phyloP scores from a whole-genome alignment of 2,113 vertebrate genomes.

The Grus americana region DNA sequence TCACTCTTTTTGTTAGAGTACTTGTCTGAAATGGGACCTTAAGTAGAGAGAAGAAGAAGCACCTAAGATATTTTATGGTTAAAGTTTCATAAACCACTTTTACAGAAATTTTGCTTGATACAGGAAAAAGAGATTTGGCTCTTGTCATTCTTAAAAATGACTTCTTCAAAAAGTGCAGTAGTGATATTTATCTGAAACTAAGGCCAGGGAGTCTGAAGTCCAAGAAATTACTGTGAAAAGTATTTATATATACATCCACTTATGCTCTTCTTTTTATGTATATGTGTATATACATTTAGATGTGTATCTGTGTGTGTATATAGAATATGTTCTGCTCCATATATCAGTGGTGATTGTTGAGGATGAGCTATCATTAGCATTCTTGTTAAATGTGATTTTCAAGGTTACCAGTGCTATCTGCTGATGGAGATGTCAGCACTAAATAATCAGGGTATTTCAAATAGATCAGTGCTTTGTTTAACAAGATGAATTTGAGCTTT shows the following conservation, averaged over 20 bases:
- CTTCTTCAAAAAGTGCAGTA: not conserved
- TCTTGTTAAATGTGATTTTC: not conserved
- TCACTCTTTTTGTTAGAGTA: not conserved
- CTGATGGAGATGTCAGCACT: not conserved
- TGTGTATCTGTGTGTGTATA: not conserved
- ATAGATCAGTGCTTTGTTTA: not conserved
- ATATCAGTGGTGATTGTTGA: not conserved
- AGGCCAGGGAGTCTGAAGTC: not conserved
- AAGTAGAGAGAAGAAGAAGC: not conserved
- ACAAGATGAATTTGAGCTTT: not conserved
- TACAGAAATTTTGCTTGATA: not conserved
- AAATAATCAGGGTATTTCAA: not conserved
- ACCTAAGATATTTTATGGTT: not conserved
- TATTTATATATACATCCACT: not conserved
- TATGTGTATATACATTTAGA: not conserved
- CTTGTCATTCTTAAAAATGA: not conserved
- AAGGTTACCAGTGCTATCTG: not conserved
- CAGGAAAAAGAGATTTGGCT: not conserved
- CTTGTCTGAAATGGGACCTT: not conserved
- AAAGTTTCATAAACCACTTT: not conserved
- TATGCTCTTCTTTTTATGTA: not conserved
- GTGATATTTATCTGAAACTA: not conserved
- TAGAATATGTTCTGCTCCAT: not conserved
- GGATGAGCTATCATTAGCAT: not conserved
- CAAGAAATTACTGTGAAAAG: not conserved